Conservation (phyloP, 2,888 invertebrate species). For the Xanthorhoe designata region DNA sequence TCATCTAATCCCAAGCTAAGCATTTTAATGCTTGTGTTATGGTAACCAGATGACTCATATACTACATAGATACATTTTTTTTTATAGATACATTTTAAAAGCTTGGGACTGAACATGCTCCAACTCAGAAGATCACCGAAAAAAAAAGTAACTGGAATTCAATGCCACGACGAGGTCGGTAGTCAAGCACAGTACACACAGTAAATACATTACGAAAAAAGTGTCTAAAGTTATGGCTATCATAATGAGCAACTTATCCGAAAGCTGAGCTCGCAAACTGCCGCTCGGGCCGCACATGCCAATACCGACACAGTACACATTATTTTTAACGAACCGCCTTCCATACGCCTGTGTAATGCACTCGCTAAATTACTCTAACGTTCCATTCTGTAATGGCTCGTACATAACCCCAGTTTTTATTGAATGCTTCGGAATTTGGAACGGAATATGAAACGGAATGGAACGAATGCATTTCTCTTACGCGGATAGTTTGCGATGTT, state of each 20-base stretch:
- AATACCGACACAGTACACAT: slow-evolving; percentile 27
- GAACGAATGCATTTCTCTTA: slow-evolving; percentile 17
- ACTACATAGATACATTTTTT: too few species aligned
- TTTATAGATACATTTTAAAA: too few species aligned
- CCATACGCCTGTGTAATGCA: slow-evolving; percentile 25
- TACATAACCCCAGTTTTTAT: slow-evolving; percentile 28
- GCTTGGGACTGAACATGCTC: too few species aligned
- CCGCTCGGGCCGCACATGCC: slow-evolving; percentile 16
- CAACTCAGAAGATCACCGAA: too few species aligned
- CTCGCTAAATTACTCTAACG: slow-evolving; percentile 39
- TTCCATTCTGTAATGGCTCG: slow-evolving; percentile 34
- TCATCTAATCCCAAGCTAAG: too few species aligned
- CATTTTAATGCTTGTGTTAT: too few species aligned
- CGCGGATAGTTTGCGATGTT: slow-evolving; percentile 4
- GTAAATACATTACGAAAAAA: neutral
- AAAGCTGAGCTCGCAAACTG: slow-evolving; percentile 15
- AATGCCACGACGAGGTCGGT: too few species aligned
- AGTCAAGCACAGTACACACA: too few species aligned
- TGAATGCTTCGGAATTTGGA: slow-evolving; percentile 26
- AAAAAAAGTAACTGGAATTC: too few species aligned
- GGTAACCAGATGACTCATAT: too few species aligned
- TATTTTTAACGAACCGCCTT: slow-evolving; percentile 36
- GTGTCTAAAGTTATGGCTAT: neutral
- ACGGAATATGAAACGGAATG: slow-evolving; percentile 25
- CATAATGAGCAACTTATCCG: slow-evolving; percentile 7